Evolutionary conservation across 2,797 vertebrate genomes (phyloP).

Genomic region (Spinibarbus caldwelli): DNA sequence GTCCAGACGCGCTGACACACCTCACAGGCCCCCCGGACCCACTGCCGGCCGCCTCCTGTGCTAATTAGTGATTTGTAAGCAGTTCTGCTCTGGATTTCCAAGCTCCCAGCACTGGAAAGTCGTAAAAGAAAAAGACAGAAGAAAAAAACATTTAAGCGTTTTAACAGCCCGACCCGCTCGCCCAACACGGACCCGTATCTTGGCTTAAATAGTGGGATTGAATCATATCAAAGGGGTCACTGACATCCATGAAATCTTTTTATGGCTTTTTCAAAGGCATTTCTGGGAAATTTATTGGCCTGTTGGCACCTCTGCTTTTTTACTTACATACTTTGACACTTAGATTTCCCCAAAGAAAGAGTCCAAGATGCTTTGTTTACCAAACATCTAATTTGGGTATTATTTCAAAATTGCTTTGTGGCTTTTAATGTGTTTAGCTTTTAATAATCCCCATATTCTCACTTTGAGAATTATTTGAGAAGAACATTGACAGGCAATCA

Average conservation of each 20-base stretch:
- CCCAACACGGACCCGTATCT: constrained; percentile 77
- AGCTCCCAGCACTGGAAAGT: constrained; percentile 80
- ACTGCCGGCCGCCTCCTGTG: constrained; percentile 52
- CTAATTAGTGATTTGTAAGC: constrained; percentile 79
- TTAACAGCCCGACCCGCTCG: constrained; percentile 81
- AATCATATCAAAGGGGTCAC: constrained; percentile 78
- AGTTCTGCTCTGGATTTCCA: constrained; percentile 68
- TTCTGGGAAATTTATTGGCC: constrained; percentile 64
- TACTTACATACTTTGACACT: constrained; percentile 61
- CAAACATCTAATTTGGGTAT: neutral
- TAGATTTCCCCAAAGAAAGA: constrained; percentile 46
- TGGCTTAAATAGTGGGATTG: constrained; percentile 66
- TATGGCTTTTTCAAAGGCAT: constrained; percentile 74
- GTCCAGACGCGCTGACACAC: constrained; percentile 69
- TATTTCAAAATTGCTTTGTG: neutral
- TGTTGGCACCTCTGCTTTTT: constrained; percentile 71
- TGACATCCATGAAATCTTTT: constrained; percentile 78
- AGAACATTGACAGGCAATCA: neutral
- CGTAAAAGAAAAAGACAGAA: constrained; percentile 75
- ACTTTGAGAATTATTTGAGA: neutral
- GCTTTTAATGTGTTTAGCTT: neutral
- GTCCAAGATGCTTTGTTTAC: constrained; percentile 37
- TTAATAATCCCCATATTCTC: neutral
- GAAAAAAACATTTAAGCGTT: constrained; percentile 78
- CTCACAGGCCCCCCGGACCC: constrained; percentile 33